A percentile compares a stretch with the other conserved stretches of the same genome.
These are phyloP conservation scores for Lymantria monacha DNA, from an alignment of 2,888 invertebrate species.

Conservation along the genomic window DNA sequence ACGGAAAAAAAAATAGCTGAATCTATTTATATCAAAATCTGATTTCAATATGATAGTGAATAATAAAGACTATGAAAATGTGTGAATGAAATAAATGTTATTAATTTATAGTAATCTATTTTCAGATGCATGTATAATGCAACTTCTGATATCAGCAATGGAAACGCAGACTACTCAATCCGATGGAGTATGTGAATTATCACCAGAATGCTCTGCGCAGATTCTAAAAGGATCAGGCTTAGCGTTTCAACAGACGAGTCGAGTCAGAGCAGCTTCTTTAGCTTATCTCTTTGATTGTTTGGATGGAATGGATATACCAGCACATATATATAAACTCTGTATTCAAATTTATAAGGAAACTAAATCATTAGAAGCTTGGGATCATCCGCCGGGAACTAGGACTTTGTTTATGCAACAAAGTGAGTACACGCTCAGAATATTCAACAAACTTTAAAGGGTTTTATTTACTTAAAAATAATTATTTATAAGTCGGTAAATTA, in stretches of 20 bases:
- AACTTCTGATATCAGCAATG: conserved; percentile 71
- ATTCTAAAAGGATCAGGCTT: conserved; percentile 66
- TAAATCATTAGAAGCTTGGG: conserved; percentile 72
- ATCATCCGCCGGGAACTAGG: conserved; percentile 67
- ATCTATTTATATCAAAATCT: too few relatives aligned
- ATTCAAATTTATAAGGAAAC: conserved; percentile 74
- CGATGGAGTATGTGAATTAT: conserved; percentile 64
- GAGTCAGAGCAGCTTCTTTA: conserved; percentile 57
- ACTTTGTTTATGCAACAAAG: conserved; percentile 76
- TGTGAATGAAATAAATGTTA: too few relatives aligned
- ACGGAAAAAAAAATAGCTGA: too few relatives aligned
- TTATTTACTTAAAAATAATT: too few relatives aligned
- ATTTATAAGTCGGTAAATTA: too few relatives aligned
- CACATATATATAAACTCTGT: conserved; percentile 71
- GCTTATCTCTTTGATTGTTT: conserved; percentile 69
- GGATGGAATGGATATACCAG: conserved; percentile 62
- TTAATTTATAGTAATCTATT: conserved; percentile 8
- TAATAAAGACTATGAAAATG: too few relatives aligned
- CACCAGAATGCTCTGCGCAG: conserved; percentile 64
- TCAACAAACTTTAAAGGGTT: too few relatives aligned
- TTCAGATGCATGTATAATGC: conserved; percentile 76
- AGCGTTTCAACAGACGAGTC: conserved; percentile 70
- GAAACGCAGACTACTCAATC: conserved; percentile 64
- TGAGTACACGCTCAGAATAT: conserved; percentile 21
- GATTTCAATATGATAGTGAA: too few relatives aligned